Evolutionary conservation across 2,888 invertebrate species (phyloP), one percentile per base, ranked within the genome.

Genomic region (Philereme vetulata): DNA sequence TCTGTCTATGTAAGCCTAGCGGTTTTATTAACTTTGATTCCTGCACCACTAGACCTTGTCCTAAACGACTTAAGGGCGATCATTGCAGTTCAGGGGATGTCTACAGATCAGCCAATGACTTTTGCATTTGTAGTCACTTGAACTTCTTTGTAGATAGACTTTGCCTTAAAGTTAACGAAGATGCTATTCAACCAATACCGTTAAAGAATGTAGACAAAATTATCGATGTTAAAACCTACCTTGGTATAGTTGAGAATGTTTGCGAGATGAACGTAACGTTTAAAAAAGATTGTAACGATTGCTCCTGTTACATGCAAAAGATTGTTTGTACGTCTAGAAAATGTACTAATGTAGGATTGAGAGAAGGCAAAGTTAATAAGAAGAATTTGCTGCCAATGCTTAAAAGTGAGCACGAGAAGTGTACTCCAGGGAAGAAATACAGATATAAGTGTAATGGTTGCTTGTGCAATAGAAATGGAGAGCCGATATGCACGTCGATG

Each of bases 121-220:
- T 86, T 0, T 88, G 87, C 43, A 40, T 72, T 4, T 88, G 87
- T 59, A 84, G 83, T 52, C 75, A 80, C 4, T 71, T 80, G 0
- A 73, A 78, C 48, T 74, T 72, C 48, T 86, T 76, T 54, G 71
- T 82, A 3, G 85, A 88, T 46, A 70, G 72, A 8, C 73, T 81
- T 0, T 87, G 87, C 51, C 40, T 78, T 4, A 67, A 64, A 33
- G 49, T 85, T 5, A 44, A 46, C 1, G 45, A 71, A 4, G 56
- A 65, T 5, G 42, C 52, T 0, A 9, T 81, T 0, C 81, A 85
- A 53, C 58, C 56, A 11, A 43, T 86, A 3, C 46, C 67, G 0
- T 35, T 33, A 3, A 11, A 53, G 1, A 62, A 70, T 1, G 6
- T 85, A 8, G 52, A 54, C 9, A 51, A 54, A 4, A 51, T 85